Conservation (phyloP, 2,113 vertebrate species). For the Cochlearius cochlearius region DNA sequence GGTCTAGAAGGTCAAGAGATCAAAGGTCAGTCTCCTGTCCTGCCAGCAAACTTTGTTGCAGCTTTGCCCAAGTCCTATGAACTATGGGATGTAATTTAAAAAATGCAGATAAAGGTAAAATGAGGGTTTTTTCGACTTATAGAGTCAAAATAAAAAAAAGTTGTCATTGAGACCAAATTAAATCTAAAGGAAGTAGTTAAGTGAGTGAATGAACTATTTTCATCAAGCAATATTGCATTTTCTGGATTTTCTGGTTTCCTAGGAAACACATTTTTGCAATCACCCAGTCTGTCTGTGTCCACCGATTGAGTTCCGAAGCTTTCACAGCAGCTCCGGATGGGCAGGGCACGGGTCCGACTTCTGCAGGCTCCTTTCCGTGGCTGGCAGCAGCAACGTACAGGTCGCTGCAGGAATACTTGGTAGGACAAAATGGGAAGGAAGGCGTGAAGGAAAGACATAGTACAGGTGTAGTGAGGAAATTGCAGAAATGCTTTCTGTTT, state of each 20-base stretch:
- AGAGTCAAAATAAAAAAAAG: not conserved
- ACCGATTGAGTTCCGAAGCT: not conserved
- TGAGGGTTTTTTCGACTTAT: not conserved
- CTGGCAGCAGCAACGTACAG: not conserved
- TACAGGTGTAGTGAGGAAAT: not conserved
- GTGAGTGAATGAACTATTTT: not conserved
- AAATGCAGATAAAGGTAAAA: not conserved
- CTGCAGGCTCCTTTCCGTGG: not conserved
- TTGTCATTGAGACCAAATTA: not conserved
- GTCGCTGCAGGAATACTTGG: not conserved
- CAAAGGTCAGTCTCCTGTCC: not conserved
- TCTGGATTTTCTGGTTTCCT: slow-evolving; percentile 9
- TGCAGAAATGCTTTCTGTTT: not conserved
- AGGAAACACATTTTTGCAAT: not conserved
- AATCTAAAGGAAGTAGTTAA: not conserved
- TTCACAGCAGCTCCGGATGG: not conserved
- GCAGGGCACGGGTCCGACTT: not conserved
- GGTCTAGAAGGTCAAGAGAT: not conserved
- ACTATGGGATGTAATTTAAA: not conserved
- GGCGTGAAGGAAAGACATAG: not conserved
- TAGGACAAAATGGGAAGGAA: not conserved
- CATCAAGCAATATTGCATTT: not conserved
- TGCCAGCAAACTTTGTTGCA: not conserved
- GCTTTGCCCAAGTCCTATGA: not conserved
- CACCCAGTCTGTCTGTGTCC: not conserved